Conservation (phyloP, 2,888 invertebrate species). For the Cephonodes hylas region DNA sequence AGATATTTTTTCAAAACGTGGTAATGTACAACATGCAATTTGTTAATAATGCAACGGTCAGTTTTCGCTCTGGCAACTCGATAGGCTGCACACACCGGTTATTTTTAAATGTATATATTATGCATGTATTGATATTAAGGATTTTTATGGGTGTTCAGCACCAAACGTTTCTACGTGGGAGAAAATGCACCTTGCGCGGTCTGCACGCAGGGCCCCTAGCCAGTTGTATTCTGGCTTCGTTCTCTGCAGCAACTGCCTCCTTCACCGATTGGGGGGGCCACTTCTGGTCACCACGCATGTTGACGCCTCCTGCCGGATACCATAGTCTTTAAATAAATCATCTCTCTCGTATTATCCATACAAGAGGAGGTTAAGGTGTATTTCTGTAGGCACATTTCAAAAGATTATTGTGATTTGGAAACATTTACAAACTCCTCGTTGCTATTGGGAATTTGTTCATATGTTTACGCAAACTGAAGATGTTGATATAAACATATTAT, state of each 20-base stretch:
- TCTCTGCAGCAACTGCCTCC: constrained; percentile 87
- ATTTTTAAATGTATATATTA: constrained; percentile 4
- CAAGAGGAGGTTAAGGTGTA: no score
- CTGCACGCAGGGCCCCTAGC: constrained; percentile 88
- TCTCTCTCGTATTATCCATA: no score
- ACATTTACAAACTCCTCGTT: no score
- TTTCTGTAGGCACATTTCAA: no score
- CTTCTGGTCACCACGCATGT: constrained; percentile 92
- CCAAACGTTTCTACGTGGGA: background rate
- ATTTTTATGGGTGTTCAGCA: background rate
- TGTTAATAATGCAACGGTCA: constrained; percentile 23
- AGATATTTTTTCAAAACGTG: background rate
- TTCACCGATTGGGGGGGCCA: constrained; percentile 92
- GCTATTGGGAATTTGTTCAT: no score
- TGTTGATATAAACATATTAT: no score
- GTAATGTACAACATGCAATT: constrained; percentile 39
- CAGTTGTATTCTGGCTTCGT: constrained; percentile 85
- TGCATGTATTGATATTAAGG: background rate
- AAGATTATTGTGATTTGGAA: no score
- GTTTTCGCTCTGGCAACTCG: constrained; percentile 22
- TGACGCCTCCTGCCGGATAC: constrained; percentile 83
- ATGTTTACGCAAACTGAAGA: no score
- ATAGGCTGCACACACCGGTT: constrained; percentile 26
- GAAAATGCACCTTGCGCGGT: constrained; percentile 83
- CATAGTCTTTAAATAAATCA: background rate